Evolutionary conservation across 2,888 invertebrate genomes (phyloP), one percentile per base, ranked within the genome.

Genomic region (Athalia rosae): DNA sequence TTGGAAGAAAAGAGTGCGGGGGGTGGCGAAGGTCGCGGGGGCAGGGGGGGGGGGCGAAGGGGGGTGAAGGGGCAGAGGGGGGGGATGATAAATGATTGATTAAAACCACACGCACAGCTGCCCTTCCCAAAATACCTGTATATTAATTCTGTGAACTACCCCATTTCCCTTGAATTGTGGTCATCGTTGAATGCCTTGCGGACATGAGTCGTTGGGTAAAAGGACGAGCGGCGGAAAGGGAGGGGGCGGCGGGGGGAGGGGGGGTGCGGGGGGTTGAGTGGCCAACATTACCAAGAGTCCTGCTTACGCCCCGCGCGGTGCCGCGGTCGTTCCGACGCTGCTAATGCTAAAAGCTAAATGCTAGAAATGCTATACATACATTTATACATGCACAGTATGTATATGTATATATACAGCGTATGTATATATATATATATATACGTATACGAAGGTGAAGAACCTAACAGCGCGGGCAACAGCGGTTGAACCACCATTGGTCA

Each of bases 361-460:
- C n/a, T 9, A 11, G 4, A 11, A 53, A 11, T 11, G 9, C 3
- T 53, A 53, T 53, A 7, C 53, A 7, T 6, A 53, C n/a, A 53
- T 53, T 9, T 53, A 3, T 50, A 50, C 3, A 4, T 1, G n/a
- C 7, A n/a, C n/a, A n/a, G 0, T 53, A 7, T 0, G 6, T 6
- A 7, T 53, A 4, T 7, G 7, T 53, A 53, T 53, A 7, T n/a
- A 53, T 53, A 53, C 11, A 53, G 11, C 9, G 53, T 8, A n/a
- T n/a, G n/a, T n/a, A n/a, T n/a, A n/a, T n/a, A n/a, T n/a, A n/a
- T n/a, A n/a, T n/a, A n/a, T n/a, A n/a, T 28, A 28, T 28, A 28
- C 28, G 28, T 28, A 28, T 28, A 28, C 28, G 85, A 84, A 86
- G 84, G 83, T 81, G 85, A 83, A 84, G 86, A 88, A 86, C 84